Percentiles rank a stretch among this genome's conserved stretches.
Conservation (phyloP, 2,888 invertebrate species). For the Limnephilus lunatus region DNA sequence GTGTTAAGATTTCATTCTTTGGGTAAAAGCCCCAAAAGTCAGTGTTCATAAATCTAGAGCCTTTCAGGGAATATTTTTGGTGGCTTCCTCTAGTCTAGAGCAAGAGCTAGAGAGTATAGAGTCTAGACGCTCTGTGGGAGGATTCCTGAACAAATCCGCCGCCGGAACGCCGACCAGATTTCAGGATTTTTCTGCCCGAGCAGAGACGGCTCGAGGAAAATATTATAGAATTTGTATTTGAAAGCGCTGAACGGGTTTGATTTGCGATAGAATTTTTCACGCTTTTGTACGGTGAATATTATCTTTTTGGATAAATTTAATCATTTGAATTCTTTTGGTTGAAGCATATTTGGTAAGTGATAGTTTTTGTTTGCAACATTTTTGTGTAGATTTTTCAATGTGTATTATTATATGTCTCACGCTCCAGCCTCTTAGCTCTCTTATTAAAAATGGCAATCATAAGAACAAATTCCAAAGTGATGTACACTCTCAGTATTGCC, state of each 20-base stretch:
- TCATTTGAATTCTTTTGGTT: too few relatives aligned
- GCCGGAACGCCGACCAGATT: slow-evolving; percentile 40
- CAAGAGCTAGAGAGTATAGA: too few relatives aligned
- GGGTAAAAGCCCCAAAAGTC: not conserved
- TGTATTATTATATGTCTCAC: too few relatives aligned
- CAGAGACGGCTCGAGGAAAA: slow-evolving; percentile 24
- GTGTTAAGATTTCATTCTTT: not conserved
- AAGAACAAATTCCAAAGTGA: too few relatives aligned
- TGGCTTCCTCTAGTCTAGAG: not conserved
- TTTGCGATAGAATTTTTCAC: not conserved
- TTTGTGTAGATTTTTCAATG: too few relatives aligned
- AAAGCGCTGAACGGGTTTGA: not conserved
- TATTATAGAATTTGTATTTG: not conserved
- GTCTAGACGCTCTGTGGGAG: slow-evolving; percentile 3
- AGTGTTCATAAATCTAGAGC: not conserved
- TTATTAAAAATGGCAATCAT: too few relatives aligned
- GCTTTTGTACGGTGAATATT: not conserved
- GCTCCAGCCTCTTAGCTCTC: too few relatives aligned
- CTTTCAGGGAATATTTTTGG: not conserved
- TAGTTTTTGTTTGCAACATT: too few relatives aligned
- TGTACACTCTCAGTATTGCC: too few relatives aligned
- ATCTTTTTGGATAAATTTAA: not conserved
- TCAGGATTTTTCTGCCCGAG: slow-evolving; percentile 3
- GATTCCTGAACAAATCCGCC: slow-evolving; percentile 24
- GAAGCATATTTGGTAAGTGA: too few relatives aligned